Conservation (phyloP, 2,888 invertebrate species). For the Acanthosepion lycidas region DNA sequence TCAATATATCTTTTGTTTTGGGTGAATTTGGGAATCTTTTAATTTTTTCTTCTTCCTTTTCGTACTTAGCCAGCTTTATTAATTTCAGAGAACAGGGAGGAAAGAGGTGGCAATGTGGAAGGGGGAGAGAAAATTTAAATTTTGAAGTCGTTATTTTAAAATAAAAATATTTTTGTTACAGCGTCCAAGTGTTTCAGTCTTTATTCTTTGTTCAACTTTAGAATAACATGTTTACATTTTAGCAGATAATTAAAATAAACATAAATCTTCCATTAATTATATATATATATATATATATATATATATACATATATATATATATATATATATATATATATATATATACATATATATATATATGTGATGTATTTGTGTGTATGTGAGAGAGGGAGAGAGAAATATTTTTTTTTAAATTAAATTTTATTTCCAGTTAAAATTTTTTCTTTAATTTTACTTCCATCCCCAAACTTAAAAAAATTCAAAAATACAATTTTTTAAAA, state of each 20-base stretch:
- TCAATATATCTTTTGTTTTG: background rate
- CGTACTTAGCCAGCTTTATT: background rate
- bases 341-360: too few species aligned
- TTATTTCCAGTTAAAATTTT: background rate
- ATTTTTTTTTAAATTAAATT: background rate
- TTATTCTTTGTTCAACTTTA: background rate
- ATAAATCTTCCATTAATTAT: background rate
- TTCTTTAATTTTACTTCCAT: background rate
- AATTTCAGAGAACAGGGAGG: background rate
- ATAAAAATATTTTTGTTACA: background rate
- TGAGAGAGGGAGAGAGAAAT: background rate
- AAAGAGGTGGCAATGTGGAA: background rate
- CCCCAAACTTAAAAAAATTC: background rate
- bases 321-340: too few species aligned
- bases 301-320: too few species aligned
- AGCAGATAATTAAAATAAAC: background rate
- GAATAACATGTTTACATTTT: background rate
- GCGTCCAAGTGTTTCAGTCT: background rate
- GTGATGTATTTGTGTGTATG: background rate
- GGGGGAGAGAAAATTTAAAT: background rate
- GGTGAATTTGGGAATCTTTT: background rate
- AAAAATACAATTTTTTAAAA: background rate
- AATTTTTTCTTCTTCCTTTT: background rate
- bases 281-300: too few species aligned
- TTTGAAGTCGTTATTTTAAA: background rate